Conservation (phyloP, 2,113 vertebrate genomes). For the Passer montanus region DNA sequence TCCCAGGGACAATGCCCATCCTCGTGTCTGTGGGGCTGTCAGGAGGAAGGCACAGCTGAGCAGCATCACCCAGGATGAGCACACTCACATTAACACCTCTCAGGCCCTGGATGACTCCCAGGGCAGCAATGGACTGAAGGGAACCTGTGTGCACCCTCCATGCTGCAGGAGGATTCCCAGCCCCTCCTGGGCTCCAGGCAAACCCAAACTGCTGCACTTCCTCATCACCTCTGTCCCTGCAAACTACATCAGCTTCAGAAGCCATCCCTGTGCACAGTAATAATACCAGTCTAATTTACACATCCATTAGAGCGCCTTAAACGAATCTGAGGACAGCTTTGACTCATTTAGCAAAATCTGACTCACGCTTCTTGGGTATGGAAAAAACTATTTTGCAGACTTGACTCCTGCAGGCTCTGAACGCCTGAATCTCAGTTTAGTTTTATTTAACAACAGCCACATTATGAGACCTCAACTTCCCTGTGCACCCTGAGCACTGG, state of each 20-base stretch:
- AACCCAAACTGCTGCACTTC: not conserved
- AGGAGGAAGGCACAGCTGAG: not conserved
- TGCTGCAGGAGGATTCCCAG: fast-evolving
- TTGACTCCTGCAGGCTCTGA: not conserved
- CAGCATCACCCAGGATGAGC: not conserved
- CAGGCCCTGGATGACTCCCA: not conserved
- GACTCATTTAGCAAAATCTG: slow-evolving; percentile 52
- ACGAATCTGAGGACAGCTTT: slow-evolving; percentile 31
- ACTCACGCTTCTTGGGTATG: slow-evolving; percentile 24
- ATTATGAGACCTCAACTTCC: not conserved
- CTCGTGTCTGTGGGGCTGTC: fast-evolving
- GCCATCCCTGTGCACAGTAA: not conserved
- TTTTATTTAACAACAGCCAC: not conserved
- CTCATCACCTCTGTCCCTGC: not conserved
- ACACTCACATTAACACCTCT: not conserved
- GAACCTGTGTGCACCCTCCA: not conserved
- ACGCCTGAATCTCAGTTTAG: not conserved
- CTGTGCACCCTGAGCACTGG: not conserved
- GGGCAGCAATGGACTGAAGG: fast-evolving
- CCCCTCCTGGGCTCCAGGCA: not conserved
- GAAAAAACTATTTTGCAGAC: slow-evolving; percentile 40
- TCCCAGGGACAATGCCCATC: not conserved
- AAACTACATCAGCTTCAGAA: not conserved
- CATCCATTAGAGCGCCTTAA: not conserved
- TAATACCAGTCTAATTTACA: not conserved